Evolutionary conservation across 2,888 invertebrate genomes (phyloP).

Genomic region (Disparrhopalites patrizii): DNA sequence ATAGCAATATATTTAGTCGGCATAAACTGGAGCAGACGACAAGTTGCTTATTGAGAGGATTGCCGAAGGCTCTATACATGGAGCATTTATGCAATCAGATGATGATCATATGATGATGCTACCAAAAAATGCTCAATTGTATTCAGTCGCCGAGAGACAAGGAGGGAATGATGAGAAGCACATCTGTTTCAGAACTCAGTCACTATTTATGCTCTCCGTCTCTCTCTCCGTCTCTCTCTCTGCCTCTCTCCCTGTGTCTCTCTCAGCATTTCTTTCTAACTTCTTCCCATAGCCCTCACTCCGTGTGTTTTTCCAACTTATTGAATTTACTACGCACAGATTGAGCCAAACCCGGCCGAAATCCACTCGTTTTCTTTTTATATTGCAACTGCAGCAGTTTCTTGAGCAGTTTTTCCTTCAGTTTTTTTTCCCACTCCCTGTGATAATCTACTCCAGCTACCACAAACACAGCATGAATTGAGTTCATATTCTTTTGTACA

Average conservation of each 20-base stretch:
- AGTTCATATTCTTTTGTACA: no score
- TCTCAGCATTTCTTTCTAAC: conserved; percentile 1
- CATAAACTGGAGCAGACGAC: no score
- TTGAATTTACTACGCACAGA: no score
- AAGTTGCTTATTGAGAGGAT: conserved; percentile 2
- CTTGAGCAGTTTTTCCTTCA: no score
- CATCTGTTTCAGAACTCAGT: background rate
- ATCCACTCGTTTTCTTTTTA: no score
- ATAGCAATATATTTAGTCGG: no score
- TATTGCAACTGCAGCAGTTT: no score
- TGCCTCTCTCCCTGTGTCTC: background rate
- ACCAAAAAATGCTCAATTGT: background rate
- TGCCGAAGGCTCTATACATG: background rate
- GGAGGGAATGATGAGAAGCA: background rate
- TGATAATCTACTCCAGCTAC: no score
- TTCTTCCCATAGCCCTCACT: background rate
- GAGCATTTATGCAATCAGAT: conserved; percentile 8
- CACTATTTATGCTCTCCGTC: background rate
- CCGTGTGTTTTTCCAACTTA: background rate
- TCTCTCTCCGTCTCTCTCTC: background rate
- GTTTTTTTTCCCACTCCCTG: no score
- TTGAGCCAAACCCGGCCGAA: no score
- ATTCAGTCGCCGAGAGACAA: background rate
- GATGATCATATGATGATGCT: conserved; percentile 12
- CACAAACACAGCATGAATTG: no score